Evolutionary conservation across 2,113 vertebrate species (phyloP).

Genomic region (Pygoscelis antarcticus): DNA sequence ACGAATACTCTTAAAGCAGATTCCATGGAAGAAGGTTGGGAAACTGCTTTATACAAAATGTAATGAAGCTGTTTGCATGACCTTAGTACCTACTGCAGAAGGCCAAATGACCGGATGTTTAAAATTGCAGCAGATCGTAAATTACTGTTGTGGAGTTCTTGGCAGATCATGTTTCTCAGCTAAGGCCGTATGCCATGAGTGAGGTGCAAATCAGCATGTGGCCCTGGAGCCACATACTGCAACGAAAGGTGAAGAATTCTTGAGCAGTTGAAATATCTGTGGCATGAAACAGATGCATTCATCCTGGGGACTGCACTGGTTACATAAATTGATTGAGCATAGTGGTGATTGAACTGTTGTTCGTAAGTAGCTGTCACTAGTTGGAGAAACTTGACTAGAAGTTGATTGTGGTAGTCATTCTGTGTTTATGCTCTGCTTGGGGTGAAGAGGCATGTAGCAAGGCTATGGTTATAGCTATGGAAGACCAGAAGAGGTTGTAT

Average conservation of each 20-base stretch:
- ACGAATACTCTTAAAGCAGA: not conserved
- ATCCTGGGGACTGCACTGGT: not conserved
- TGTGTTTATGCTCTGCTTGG: not conserved
- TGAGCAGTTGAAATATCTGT: not conserved
- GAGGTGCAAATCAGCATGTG: not conserved
- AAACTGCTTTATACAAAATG: not conserved
- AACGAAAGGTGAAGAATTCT: not conserved
- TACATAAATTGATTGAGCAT: fast-evolving
- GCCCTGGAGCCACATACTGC: not conserved
- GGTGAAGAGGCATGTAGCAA: not conserved
- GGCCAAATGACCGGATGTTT: not conserved
- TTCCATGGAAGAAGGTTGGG: not conserved
- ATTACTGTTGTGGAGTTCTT: not conserved
- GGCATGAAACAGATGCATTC: not conserved
- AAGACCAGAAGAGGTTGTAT: not conserved
- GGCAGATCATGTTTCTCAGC: not conserved
- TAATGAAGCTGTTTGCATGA: not conserved
- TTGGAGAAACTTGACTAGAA: not conserved
- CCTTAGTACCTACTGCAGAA: not conserved
- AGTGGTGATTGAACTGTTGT: not conserved
- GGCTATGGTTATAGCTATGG: not conserved
- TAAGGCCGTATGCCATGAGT: not conserved
- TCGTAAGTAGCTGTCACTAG: not conserved
- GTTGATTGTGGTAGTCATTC: fast-evolving
- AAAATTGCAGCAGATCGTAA: not conserved